Evolutionary conservation across 2,888 invertebrate species (phyloP), one percentile per base, ranked within the genome.

Genomic region (Xylophagus ater): DNA sequence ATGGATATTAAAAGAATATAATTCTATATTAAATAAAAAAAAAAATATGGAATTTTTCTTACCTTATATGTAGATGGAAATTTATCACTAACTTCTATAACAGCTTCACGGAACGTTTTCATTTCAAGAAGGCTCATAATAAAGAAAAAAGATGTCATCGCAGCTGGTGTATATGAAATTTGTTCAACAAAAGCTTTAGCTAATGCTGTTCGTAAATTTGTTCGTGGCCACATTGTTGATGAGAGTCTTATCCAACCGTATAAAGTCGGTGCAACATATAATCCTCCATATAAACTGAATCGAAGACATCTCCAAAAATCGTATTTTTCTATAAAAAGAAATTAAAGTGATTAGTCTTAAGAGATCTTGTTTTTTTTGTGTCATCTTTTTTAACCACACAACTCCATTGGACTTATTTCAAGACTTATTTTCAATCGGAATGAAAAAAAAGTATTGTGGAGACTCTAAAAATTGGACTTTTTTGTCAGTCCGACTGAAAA

Each of bases 211-310:
- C 70, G 72, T 26, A 87, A 54, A 41, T 76, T 73, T 44, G 70
- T 74, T 34, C 75, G 74, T 15, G 87, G 87, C 80, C 84, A 85
- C 60, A 86, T 68, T 36, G 71, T 69, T 49, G 74, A 76, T n/a
- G 84, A 80, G 35, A 84, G 60, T 56, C 76, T 78, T 32, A 89
- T 67, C 87, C 87, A 87, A 40, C 73, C 72, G 54, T 83, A 86
- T 1, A 87, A 62, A 4, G 83, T 82, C 10, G 87, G 87, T 2
- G 86, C 87, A 14, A 83, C 82, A 60, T 81, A 84, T 33, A 81
- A 72, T 7, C 81, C 76, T n/a, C 86, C 87, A 60, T 81, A 86
- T 34, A 85, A 53, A 53, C 82, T 77, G 64, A 80, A 88, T 44
- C 85, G 70, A 24, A 76, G 62, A 47, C 77, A 75, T 55, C 81